A percentile compares a stretch with the other conserved stretches of the same genome.
These are phyloP conservation scores for Monodelphis domestica DNA, from an alignment of 2,797 vertebrate species.

Conservation along the genomic window DNA sequence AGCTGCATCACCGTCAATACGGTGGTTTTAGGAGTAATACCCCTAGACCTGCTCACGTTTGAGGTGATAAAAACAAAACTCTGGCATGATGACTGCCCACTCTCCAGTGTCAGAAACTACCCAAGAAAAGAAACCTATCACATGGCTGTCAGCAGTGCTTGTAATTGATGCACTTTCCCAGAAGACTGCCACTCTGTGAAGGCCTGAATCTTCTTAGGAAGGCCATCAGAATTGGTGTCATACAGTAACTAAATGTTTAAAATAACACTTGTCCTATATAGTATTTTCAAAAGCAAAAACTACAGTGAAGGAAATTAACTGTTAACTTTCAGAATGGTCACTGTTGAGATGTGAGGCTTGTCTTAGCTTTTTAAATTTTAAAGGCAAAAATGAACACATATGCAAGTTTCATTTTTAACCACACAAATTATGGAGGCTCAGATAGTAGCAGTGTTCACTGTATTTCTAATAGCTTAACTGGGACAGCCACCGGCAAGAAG, in stretches of 20 bases:
- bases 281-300: slow-evolving; percentile 84
- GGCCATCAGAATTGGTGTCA: slow-evolving; percentile 83
- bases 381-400: slow-evolving; percentile 81
- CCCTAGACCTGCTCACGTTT: slow-evolving; percentile 69
- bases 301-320: slow-evolving; percentile 89
- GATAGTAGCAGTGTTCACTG: slow-evolving; percentile 87
- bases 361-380: slow-evolving; percentile 86
- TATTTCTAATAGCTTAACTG: slow-evolving; percentile 91
- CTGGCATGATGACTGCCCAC: slow-evolving; percentile 50
- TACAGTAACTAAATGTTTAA: slow-evolving; percentile 70
- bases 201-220: slow-evolving; percentile 83
- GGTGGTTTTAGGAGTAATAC: slow-evolving; percentile 62
- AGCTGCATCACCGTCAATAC: slow-evolving; percentile 82
- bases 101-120: slow-evolving; percentile 52
- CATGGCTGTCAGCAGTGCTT: slow-evolving; percentile 74
- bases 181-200: slow-evolving; percentile 71
- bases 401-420: slow-evolving; percentile 86
- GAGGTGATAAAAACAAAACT: slow-evolving; percentile 46
- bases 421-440: slow-evolving; percentile 87
- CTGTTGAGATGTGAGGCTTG: slow-evolving; percentile 83
- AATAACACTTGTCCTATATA: slow-evolving; percentile 54
- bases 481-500: slow-evolving; percentile 86
- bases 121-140: slow-evolving; percentile 71
- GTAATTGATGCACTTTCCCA: slow-evolving; percentile 72
- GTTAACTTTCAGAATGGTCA: slow-evolving; percentile 87